phyloP scores from a whole-genome alignment of 2,797 vertebrate species.

The Prionace glauca region DNA sequence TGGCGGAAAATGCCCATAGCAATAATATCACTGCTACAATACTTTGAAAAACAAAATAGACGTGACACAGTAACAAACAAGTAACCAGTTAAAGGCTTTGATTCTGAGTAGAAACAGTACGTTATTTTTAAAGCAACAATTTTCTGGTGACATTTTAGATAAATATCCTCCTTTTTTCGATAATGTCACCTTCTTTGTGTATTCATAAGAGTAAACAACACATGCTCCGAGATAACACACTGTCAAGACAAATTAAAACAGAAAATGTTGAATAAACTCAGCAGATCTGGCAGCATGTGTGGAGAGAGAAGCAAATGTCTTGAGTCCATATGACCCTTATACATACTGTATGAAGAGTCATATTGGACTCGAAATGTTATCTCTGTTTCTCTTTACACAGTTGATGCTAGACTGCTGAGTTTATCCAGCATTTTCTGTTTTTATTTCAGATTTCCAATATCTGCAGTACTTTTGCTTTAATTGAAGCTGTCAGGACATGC shows the following conservation, averaged over 20 bases:
- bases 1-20: background rate
- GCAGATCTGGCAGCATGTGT: too few relatives aligned
- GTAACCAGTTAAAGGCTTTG: background rate
- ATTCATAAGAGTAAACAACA: background rate
- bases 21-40: background rate
- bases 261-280: too few relatives aligned
- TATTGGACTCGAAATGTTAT: too few relatives aligned
- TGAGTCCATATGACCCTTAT: too few relatives aligned
- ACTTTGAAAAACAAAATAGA: background rate
- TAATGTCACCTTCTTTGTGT: background rate
- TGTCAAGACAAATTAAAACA: too few relatives aligned
- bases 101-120: background rate
- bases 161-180: background rate
- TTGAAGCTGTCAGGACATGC: background rate
- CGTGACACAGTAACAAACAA: background rate
- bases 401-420: too few relatives aligned
- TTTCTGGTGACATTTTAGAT: background rate
- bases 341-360: too few relatives aligned
- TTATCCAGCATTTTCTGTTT: too few relatives aligned
- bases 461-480: too few relatives aligned
- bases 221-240: background rate
- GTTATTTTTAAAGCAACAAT: background rate
- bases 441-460: too few relatives aligned
- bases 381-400: too few relatives aligned
- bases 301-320: too few relatives aligned